phyloP scores from a whole-genome alignment of 1,140 invertebrate species.

The Drosophila bifasciata region DNA sequence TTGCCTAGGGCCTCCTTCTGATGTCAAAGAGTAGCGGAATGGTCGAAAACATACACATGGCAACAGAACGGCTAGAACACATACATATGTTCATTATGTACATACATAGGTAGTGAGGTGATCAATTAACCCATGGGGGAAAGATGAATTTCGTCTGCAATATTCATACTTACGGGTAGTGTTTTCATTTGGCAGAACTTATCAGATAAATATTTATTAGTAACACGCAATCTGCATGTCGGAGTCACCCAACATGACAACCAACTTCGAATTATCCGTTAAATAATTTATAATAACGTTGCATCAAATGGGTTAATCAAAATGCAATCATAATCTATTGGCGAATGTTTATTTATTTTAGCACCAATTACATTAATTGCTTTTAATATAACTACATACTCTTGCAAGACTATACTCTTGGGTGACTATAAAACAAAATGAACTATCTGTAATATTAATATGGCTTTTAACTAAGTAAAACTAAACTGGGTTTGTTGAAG shows the following conservation, averaged over 20 bases:
- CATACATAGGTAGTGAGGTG: constrained; percentile 30
- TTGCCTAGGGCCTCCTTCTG: constrained; percentile 36
- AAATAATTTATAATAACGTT: no score
- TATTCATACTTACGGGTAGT: neutral
- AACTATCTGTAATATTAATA: no score
- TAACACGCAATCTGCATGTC: no score
- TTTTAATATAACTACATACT: no score
- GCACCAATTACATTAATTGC: constrained; percentile 1
- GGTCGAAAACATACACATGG: constrained; percentile 15
- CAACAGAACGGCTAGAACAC: constrained; percentile 15
- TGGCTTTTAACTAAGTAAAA: constrained; percentile 1
- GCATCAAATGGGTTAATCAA: constrained; percentile 53
- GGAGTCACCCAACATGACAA: no score
- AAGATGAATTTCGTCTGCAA: neutral
- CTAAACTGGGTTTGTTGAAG: no score
- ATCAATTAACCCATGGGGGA: constrained; percentile 17
- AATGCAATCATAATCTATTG: constrained; percentile 5
- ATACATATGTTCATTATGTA: constrained; percentile 1
- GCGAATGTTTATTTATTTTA: neutral
- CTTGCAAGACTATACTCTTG: no score
- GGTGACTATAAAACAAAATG: no score
- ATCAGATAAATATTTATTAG: no score
- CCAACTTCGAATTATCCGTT: no score
- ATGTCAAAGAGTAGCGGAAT: constrained; percentile 53
- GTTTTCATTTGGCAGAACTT: neutral